These are phyloP conservation scores for Cirrhinus mrigala DNA, from an alignment of 2,797 vertebrate genomes.

Conservation along the genomic window DNA sequence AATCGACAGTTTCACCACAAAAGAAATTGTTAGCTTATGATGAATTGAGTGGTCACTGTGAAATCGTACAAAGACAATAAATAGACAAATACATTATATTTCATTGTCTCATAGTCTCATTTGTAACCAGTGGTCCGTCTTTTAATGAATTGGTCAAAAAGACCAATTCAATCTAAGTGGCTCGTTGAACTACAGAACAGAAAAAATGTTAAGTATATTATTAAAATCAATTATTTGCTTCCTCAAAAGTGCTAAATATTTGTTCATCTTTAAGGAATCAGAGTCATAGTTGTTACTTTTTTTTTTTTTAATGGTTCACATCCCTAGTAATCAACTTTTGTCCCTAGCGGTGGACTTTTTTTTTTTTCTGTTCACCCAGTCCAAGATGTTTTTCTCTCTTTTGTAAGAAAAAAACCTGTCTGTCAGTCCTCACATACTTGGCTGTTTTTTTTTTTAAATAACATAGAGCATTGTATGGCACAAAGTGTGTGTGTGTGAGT, in stretches of 20 bases:
- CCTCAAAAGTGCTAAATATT: neutral
- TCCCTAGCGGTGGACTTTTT: neutral
- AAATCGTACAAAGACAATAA: conserved; percentile 1
- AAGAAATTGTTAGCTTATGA: neutral
- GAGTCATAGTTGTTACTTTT: neutral
- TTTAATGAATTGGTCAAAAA: neutral
- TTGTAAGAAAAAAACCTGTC: neutral
- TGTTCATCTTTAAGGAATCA: neutral
- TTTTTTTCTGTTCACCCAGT: conserved; percentile 57
- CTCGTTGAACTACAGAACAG: neutral
- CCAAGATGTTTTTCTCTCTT: conserved; percentile 41
- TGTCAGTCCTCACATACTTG: conserved; percentile 14
- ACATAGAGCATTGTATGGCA: conserved; percentile 51
- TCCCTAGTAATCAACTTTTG: conserved; percentile 4
- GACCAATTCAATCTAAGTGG: neutral
- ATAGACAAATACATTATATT: neutral
- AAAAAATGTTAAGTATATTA: too few relatives aligned
- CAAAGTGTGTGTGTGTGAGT: conserved; percentile 40
- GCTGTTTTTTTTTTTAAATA: conserved; percentile 47
- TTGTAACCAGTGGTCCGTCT: neutral
- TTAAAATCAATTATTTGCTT: too few relatives aligned
- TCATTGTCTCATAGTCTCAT: neutral
- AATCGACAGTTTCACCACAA: neutral
- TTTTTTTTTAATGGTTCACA: neutral
- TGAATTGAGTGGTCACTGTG: neutral